Evolutionary conservation across 2,113 vertebrate genomes (phyloP).

Genomic region (Donacobius atricapilla): DNA sequence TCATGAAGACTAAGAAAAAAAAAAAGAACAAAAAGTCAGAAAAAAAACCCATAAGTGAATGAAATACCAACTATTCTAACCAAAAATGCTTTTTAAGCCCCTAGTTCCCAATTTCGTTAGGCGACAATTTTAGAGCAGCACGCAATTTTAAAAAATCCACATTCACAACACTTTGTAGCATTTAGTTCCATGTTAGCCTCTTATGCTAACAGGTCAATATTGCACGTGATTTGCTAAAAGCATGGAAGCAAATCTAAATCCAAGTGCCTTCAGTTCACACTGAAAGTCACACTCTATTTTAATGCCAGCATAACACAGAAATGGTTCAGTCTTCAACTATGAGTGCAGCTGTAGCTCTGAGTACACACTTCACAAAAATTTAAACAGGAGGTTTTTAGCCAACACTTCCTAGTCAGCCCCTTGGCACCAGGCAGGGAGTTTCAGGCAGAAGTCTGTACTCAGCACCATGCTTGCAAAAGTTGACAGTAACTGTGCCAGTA

Average conservation of each 20-base stretch:
- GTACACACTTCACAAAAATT: neutral
- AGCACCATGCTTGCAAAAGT: neutral
- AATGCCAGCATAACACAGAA: neutral
- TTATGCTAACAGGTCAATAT: neutral
- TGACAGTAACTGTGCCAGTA: neutral
- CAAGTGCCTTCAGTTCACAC: neutral
- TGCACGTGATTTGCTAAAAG: neutral
- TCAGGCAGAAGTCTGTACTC: neutral
- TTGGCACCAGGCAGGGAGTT: neutral
- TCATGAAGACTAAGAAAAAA: constrained; percentile 84
- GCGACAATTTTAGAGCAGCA: neutral
- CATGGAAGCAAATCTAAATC: neutral
- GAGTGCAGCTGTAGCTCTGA: neutral
- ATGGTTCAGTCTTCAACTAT: neutral
- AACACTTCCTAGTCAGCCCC: neutral
- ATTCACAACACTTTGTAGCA: neutral
- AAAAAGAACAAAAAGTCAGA: neutral
- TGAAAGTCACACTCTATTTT: neutral
- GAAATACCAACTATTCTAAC: neutral
- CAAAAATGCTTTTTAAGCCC: neutral
- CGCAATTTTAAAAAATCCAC: neutral
- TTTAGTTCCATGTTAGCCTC: neutral
- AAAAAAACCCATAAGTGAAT: neutral
- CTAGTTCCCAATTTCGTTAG: neutral
- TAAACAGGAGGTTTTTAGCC: neutral